Evolutionary conservation across 2,888 invertebrate genomes (phyloP).

Genomic region (Corbicula japonica): DNA sequence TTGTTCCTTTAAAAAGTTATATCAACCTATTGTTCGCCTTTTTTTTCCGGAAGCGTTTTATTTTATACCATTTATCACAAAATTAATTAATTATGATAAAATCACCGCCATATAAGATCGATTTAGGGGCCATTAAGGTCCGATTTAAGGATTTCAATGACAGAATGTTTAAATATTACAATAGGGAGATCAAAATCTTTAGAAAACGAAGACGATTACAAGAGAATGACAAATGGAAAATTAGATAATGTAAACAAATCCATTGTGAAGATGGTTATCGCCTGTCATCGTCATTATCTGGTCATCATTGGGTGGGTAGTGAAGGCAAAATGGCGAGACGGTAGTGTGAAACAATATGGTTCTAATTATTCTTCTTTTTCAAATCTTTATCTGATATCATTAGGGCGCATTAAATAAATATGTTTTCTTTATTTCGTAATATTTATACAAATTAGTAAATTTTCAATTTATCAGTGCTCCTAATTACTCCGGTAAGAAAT

Average conservation of each 20-base stretch:
- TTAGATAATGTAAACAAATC: constrained; percentile 63
- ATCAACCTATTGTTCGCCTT: constrained; percentile 52
- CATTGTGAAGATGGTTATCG: constrained; percentile 41
- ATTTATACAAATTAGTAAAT: constrained; percentile 24
- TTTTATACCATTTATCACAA: constrained; percentile 55
- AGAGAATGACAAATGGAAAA: constrained; percentile 65
- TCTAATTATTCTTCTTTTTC: background rate
- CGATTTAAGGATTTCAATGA: constrained; percentile 61
- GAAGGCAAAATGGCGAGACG: constrained; percentile 51
- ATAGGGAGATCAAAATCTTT: constrained; percentile 41
- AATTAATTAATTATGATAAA: constrained; percentile 57
- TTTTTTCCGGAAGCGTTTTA: constrained; percentile 42
- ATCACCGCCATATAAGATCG: constrained; percentile 62
- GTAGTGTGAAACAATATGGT: background rate
- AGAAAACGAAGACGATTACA: constrained; percentile 40
- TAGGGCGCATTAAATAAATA: constrained; percentile 10
- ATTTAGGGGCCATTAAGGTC: constrained; percentile 64
- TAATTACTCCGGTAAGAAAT: no score
- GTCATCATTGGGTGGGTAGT: constrained; percentile 30
- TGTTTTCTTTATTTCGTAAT: constrained; percentile 23
- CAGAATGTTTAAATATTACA: constrained; percentile 49
- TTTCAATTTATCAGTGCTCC: no score
- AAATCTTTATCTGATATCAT: background rate
- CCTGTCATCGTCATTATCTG: constrained; percentile 21
- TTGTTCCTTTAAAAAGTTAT: constrained; percentile 29